Percentiles rank a stretch among this genome's conserved stretches.
Evolutionary conservation across 2,113 vertebrate species (phyloP).

Genomic region (Brachirus orientalis): DNA sequence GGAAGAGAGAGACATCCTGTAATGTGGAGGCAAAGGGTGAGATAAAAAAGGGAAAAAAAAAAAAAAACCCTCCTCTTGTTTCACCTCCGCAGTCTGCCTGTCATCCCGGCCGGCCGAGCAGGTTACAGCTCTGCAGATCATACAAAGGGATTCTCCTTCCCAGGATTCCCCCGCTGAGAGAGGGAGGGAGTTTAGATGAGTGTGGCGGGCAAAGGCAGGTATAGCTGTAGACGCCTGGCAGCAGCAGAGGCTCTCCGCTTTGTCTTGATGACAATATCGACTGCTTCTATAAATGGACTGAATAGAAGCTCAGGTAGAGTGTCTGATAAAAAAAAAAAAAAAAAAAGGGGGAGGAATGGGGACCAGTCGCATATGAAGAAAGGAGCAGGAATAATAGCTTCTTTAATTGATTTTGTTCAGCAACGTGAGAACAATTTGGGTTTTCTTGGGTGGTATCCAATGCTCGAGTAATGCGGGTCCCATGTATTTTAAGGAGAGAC

Average conservation of each 20-base stretch:
- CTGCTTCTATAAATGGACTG: conserved; percentile 63
- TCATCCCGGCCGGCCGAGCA: conserved; percentile 31
- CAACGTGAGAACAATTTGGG: not conserved
- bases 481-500: not conserved
- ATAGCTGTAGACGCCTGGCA: conserved; percentile 29
- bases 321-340: conserved; percentile 21
- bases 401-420: conserved; percentile 23
- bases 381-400: conserved; percentile 1
- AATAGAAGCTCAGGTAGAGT: conserved; percentile 42
- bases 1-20: conserved; percentile 13
- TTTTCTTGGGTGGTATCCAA: not conserved
- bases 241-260: conserved; percentile 21
- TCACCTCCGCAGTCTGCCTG: conserved; percentile 62
- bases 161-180: conserved; percentile 64
- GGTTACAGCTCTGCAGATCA: conserved; percentile 49
- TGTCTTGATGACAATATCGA: conserved; percentile 52
- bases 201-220: not conserved
- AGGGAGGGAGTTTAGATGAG: not conserved
- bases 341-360: no score
- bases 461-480: not conserved
- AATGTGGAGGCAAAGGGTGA: conserved; percentile 5
- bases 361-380: conserved; percentile 10
- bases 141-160: conserved; percentile 74
- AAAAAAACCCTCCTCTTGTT: conserved; percentile 25
- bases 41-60: conserved; percentile 42